These are phyloP conservation scores for Oxycera nigricornis DNA, from an alignment of 2,888 invertebrate genomes.

Conservation along the genomic window DNA sequence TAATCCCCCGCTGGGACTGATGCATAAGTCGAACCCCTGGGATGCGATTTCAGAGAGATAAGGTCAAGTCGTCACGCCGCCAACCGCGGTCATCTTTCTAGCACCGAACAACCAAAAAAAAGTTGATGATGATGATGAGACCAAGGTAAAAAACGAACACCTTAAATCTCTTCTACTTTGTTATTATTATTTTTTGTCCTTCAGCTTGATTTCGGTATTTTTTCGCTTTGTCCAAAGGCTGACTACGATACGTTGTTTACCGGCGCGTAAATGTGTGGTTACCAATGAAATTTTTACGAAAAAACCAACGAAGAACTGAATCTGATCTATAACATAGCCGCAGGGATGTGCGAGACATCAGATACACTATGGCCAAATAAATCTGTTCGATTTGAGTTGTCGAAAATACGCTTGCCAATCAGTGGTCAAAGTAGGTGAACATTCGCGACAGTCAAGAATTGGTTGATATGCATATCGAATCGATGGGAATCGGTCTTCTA, in stretches of 20 bases:
- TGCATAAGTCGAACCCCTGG: slow-evolving; percentile 50
- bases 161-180: slow-evolving; percentile 30
- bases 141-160: background rate
- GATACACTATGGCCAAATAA: slow-evolving; percentile 16
- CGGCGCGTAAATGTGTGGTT: slow-evolving; percentile 45
- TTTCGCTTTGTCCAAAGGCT: slow-evolving; percentile 3
- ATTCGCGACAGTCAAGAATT: slow-evolving; percentile 42
- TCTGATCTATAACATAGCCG: slow-evolving; percentile 23
- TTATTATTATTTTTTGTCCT: slow-evolving; percentile 33
- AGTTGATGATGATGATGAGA: slow-evolving; percentile 31
- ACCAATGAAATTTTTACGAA: slow-evolving; percentile 4
- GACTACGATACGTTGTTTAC: slow-evolving; percentile 18
- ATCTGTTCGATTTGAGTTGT: background rate
- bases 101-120: slow-evolving; percentile 21
- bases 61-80: slow-evolving; percentile 51
- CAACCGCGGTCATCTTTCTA: slow-evolving; percentile 48
- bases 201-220: slow-evolving; percentile 36
- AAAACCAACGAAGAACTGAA: background rate
- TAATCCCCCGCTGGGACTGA: slow-evolving; percentile 46
- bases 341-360: slow-evolving; percentile 27
- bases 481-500: slow-evolving; percentile 39
- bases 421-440: slow-evolving; percentile 38
- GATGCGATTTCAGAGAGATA: slow-evolving; percentile 50
- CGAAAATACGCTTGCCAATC: slow-evolving; percentile 21
- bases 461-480: slow-evolving; percentile 42